A percentile compares a stretch with the other conserved stretches of the same genome.
These are phyloP conservation scores for Crenichthys baileyi DNA, from an alignment of 2,797 vertebrate species.

Conservation along the genomic window DNA sequence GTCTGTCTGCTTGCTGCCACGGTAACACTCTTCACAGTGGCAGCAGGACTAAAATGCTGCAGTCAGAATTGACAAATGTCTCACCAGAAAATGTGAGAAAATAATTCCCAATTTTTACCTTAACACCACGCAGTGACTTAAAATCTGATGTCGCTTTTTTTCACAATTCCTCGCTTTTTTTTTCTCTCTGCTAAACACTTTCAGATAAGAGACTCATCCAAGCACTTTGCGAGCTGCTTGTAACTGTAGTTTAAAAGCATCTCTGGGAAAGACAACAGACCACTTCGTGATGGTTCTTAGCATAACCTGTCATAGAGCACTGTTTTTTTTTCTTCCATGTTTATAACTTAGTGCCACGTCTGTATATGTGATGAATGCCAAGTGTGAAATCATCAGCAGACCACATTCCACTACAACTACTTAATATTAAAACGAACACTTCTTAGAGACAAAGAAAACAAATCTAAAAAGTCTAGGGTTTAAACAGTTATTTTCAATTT, in stretches of 20 bases:
- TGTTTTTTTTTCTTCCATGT: conserved; percentile 22
- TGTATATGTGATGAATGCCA: conserved; percentile 53
- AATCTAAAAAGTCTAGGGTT: background rate
- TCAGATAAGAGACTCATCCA: conserved; percentile 7
- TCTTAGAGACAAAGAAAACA: conserved; percentile 13
- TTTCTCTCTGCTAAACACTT: conserved; percentile 9
- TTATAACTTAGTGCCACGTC: conserved; percentile 40
- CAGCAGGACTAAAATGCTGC: conserved; percentile 62
- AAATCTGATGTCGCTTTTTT: conserved; percentile 32
- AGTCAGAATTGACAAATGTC: conserved; percentile 55
- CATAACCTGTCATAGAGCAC: conserved; percentile 23
- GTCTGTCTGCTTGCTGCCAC: conserved; percentile 74
- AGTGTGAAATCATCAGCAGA: conserved; percentile 26
- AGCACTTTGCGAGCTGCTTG: conserved; percentile 14
- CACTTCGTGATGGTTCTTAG: background rate
- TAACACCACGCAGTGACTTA: conserved; percentile 26
- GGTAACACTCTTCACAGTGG: conserved; percentile 73
- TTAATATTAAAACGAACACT: conserved; percentile 1
- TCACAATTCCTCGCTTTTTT: conserved; percentile 28
- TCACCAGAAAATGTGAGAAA: conserved; percentile 49
- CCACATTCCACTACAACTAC: background rate
- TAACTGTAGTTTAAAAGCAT: background rate
- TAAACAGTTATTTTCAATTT: conserved; percentile 7
- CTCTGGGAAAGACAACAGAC: background rate
- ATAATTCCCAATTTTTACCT: conserved; percentile 42